Conservation (phyloP, 2,113 vertebrate species). For the Nesoenas mayeri region DNA sequence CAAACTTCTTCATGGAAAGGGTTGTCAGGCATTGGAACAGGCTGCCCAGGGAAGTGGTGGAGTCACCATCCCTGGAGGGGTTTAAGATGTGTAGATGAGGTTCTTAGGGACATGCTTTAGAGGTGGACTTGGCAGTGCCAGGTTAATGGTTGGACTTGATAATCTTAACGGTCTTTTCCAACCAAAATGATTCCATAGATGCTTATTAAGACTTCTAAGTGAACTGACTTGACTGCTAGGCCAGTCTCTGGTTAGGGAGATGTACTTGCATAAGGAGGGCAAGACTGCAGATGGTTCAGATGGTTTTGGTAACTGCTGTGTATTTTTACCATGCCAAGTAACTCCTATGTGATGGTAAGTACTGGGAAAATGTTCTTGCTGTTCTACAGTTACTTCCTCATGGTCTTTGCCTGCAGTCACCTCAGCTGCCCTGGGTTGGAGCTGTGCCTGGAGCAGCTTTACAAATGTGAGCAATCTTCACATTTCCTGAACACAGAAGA, state of each 20-base stretch:
- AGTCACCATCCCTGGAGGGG: too few species aligned
- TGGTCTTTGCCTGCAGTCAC: background rate
- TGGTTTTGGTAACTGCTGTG: background rate
- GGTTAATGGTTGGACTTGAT: too few species aligned
- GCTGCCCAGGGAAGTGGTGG: too few species aligned
- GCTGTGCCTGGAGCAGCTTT: background rate
- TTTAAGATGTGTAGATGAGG: too few species aligned
- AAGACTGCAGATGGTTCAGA: background rate
- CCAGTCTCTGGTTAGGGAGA: background rate
- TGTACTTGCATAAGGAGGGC: background rate
- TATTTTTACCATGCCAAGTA: too few species aligned
- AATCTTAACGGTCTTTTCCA: too few species aligned
- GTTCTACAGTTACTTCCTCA: background rate
- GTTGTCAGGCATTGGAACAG: too few species aligned
- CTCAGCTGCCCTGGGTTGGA: background rate
- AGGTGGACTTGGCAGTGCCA: too few species aligned
- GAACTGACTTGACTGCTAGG: background rate
- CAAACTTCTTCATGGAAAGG: too few species aligned
- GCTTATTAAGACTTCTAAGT: background rate
- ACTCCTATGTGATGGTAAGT: rapidly evolving
- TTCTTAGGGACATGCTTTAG: too few species aligned
- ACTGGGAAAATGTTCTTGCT: background rate
- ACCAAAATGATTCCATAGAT: too few species aligned
- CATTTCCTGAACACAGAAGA: background rate
- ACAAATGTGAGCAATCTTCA: background rate